Evolutionary conservation across 2,797 vertebrate genomes (phyloP), one percentile per base, ranked within the genome.

Genomic region (Anabas testudineus): DNA sequence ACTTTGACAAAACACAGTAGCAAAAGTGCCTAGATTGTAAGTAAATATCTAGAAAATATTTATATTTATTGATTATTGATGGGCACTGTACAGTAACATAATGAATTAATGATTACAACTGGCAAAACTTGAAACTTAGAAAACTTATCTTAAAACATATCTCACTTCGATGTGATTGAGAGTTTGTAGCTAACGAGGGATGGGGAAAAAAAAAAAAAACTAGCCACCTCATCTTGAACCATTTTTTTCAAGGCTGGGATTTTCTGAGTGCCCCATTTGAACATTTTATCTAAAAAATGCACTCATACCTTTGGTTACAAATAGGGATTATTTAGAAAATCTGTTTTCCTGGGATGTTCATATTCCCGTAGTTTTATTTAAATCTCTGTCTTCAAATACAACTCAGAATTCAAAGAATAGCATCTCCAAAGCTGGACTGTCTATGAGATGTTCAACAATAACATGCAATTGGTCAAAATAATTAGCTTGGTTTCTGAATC

Each of bases 1-100:
- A 15, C 10, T 39, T 15, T 56, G 32, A 71, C 36, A 60, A 56
- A n/a, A 58, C 24, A 64, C 14, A 34, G 39, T 47, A 42, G 14
- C 42, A 10, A 3, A 28, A 41, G 6, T 24, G 45, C 5, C 10
- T 7, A 16, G 9, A 46, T 6, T 48, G 41, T 32, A 19, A 30
- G 49, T 34, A n/a, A 22, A 46, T 12, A 51, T 2, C 4, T 39
- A 39, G 37, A 39, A 32, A 42, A 51, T 30, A 43, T 59, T 15
- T 0, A 48, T 15, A 16, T 46, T 24, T 15, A 36, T 28, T 13
- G 9, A 49, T 1, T 19, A 13, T 3, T 5, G 10, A 18, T 36
- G 4, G 42, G 16, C 4, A 36, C 16, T 30, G 19, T n/a, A 45
- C 49, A 55, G 51, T 32, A 37, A 41, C 10, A 42, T n/a, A 14